A percentile compares a stretch with the other conserved stretches of the same genome.
Evolutionary conservation across 1,140 invertebrate species (phyloP).

Genomic region (Cotesia typhae): DNA sequence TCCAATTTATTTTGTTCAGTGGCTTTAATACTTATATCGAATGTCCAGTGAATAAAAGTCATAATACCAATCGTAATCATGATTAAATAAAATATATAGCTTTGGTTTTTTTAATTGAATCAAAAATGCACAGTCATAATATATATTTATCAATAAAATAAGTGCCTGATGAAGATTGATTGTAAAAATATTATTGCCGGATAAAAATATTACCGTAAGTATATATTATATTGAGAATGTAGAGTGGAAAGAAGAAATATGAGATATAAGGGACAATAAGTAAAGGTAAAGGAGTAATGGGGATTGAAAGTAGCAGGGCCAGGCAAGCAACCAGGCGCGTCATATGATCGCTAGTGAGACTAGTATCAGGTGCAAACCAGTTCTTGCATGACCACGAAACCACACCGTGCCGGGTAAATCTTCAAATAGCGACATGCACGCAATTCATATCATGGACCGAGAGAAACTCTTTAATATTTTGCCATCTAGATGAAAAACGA

Average conservation of each 20-base stretch:
- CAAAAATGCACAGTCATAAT: no score
- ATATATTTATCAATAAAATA: no score
- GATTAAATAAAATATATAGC: no score
- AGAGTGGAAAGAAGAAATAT: neutral
- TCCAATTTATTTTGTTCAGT: no score
- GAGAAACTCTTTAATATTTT: slow-evolving; percentile 13
- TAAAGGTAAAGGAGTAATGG: slow-evolving; percentile 31
- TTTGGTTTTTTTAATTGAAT: neutral
- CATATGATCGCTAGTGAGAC: slow-evolving; percentile 57
- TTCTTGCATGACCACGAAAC: slow-evolving; percentile 46
- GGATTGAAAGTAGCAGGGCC: slow-evolving; percentile 35
- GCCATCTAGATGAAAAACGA: slow-evolving; percentile 1
- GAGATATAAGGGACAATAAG: slow-evolving; percentile 31
- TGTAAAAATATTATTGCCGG: slow-evolving; percentile 27
- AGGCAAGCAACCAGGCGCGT: slow-evolving; percentile 56
- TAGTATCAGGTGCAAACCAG: slow-evolving; percentile 66
- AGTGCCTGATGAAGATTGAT: slow-evolving; percentile 27
- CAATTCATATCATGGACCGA: slow-evolving; percentile 35
- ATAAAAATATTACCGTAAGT: neutral
- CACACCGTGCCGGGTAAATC: slow-evolving; percentile 41
- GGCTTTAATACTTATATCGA: no score
- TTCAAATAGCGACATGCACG: slow-evolving; percentile 54
- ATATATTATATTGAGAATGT: neutral
- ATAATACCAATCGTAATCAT: neutral
- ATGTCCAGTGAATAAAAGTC: no score